phyloP scores from a whole-genome alignment of 2,888 invertebrate species.

The Machimus rusticus region DNA sequence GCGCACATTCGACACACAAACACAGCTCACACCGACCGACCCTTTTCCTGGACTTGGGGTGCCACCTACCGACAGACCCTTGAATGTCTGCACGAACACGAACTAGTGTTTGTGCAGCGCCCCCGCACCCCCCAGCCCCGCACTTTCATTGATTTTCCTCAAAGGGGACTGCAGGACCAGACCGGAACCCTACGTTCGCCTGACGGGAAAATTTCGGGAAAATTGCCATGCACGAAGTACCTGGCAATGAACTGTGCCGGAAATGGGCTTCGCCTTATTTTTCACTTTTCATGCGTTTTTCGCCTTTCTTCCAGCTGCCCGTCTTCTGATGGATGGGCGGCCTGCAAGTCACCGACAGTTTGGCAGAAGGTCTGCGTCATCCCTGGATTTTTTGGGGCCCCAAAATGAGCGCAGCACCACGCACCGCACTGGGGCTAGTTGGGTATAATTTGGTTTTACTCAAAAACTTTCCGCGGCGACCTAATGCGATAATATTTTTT shows the following conservation, averaged over 20 bases:
- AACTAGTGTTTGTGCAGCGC: not conserved
- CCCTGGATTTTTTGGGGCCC: not conserved
- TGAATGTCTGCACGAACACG: not conserved
- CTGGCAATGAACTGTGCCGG: conserved; percentile 32
- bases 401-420: not conserved
- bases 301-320: not conserved
- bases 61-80: not conserved
- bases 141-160: conserved; percentile 1
- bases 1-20: not conserved
- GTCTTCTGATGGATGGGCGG: not conserved
- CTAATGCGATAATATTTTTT: not conserved
- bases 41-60: not conserved
- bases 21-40: not conserved
- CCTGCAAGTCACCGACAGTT: conserved; percentile 10
- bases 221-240: conserved; percentile 37
- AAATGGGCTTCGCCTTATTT: conserved; percentile 23
- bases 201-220: conserved; percentile 21
- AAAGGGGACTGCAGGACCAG: conserved; percentile 5
- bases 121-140: not conserved
- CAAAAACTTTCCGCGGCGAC: not conserved
- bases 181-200: not conserved
- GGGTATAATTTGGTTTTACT: not conserved
- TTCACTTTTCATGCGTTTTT: conserved; percentile 9
- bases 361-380: not conserved
- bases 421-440: too few species aligned